Evolutionary conservation across 30 jellyfish, hydroid and myxozoan genomes (phyloP), one percentile per base, ranked within the genome.

Genomic region (Sanderia malayensis): DNA sequence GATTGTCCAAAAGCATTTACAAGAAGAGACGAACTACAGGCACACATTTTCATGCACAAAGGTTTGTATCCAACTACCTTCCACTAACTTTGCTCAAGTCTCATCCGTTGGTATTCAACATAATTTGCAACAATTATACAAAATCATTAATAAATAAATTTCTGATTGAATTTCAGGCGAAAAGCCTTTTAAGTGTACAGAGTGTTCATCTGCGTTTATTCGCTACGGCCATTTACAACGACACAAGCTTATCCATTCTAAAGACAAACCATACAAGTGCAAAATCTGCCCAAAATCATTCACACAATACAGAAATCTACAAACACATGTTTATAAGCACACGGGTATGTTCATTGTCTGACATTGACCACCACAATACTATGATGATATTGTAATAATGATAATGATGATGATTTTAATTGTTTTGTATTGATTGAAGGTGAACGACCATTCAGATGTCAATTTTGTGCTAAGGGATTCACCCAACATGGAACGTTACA

Each of bases 231-330:
- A 88, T 46, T 88, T 88, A 0, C 97, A 88, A 46, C 57, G 97
- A 24, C 97, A 88, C 63, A 78, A 73, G 80, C 66, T 88, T 61
- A 88, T 85, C 19, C 97, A 88, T 55, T 85, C 97, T 3, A 73
- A 52, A 8, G 97, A 88, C 73, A 88, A 88, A 67, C 97, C 97
- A 13, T 88, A 88, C 87, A 88, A 88, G 46, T 88, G 97, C 82
- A 88, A 88, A 71, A 33, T 9, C 58, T 88, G 97, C 68, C 77
- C 97, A 26, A 88, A 88, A 44, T 88, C 97, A 15, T 88, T 88
- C 94, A 88, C 97, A n/a, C 97, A 88, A 37, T 88, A 88, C 80
- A 66, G 97, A 28, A 88, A 88, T 46, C 82, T 88, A 21, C 97
- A 88, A 70, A 88, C 97, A 4, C 97, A 88, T 68, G 75, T 78